Conservation (phyloP, 2,888 invertebrate species). For the Cephus rjabovi region DNA sequence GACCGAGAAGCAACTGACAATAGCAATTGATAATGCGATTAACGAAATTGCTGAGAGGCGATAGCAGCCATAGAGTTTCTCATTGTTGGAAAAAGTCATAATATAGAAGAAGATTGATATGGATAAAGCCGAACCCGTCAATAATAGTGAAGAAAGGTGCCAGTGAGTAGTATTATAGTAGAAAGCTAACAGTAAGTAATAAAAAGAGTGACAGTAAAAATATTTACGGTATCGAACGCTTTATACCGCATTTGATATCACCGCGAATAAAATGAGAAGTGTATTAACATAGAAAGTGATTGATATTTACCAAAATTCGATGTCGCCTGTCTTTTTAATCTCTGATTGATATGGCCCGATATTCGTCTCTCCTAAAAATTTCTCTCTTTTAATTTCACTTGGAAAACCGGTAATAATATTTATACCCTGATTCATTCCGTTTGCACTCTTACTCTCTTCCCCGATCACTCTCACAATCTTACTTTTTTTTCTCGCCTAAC, state of each 20-base stretch:
- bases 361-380: neutral
- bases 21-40: too few relatives aligned
- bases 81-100: too few relatives aligned
- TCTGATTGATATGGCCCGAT: neutral
- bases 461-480: neutral
- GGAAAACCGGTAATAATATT: too few relatives aligned
- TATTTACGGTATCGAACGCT: constrained; percentile 16
- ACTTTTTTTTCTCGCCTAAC: constrained; percentile 19
- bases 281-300: constrained; percentile 29
- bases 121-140: constrained; percentile 31
- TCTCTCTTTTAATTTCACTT: neutral
- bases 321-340: constrained; percentile 5
- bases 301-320: too few relatives aligned
- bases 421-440: constrained; percentile 7
- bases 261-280: constrained; percentile 34
- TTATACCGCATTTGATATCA: constrained; percentile 32
- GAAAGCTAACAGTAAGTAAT: constrained; percentile 14
- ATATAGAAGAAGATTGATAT: too few relatives aligned
- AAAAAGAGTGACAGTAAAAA: constrained; percentile 13
- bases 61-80: too few relatives aligned
- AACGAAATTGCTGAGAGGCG: too few relatives aligned
- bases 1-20: too few relatives aligned
- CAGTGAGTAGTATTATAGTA: constrained; percentile 42
- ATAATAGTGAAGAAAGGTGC: constrained; percentile 54
- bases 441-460: constrained; percentile 16